phyloP scores from a whole-genome alignment of 2,113 vertebrate species.

The Coracopsis vasa region DNA sequence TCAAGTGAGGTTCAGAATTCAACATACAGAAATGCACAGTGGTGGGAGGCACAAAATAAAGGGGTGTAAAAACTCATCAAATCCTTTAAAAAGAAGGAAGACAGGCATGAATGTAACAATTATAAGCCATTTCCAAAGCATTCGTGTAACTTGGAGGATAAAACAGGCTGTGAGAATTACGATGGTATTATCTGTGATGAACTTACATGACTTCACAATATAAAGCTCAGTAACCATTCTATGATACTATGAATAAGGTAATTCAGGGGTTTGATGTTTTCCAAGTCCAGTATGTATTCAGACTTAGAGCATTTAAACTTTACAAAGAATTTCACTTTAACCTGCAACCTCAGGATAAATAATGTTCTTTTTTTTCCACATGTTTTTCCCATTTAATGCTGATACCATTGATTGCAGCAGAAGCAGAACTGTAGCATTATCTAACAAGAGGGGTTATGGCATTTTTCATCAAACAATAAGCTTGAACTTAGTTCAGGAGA shows the following conservation, averaged over 20 bases:
- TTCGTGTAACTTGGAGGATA: neutral
- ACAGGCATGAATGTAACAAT: neutral
- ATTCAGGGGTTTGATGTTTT: neutral
- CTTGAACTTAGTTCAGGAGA: neutral
- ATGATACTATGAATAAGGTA: neutral
- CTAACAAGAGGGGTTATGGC: neutral
- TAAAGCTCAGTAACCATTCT: neutral
- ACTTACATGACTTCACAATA: neutral
- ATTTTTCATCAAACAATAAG: neutral
- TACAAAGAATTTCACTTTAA: neutral
- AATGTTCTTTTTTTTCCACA: neutral
- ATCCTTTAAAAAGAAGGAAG: neutral
- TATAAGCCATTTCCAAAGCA: neutral
- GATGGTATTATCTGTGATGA: neutral
- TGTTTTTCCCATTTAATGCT: neutral
- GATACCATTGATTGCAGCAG: neutral
- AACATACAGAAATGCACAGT: conserved; percentile 26
- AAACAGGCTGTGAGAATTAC: neutral
- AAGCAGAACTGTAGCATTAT: neutral
- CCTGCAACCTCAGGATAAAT: neutral
- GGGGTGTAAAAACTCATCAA: neutral
- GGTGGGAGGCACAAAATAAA: conserved; percentile 46
- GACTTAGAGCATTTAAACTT: neutral
- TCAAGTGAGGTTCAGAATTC: neutral
- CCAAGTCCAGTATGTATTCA: neutral